Base-by-base conservation (phyloP, 2,797 vertebrate genomes). In the Petrocephalus schoutedeni region DNA sequence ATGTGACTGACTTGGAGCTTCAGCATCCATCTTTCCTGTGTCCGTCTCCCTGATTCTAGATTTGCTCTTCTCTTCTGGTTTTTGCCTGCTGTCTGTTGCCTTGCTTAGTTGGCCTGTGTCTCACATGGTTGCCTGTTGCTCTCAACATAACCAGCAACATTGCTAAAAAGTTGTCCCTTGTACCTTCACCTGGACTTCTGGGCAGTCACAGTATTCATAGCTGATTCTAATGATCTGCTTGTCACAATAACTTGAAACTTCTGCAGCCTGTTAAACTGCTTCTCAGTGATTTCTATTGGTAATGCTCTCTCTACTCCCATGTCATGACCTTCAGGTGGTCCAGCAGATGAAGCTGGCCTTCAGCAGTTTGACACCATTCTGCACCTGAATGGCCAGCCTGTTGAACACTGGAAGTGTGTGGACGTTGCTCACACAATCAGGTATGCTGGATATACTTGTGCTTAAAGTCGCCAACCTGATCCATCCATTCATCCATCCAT, bases 331-430 rank as follows among this genome's bases (percentile, higher is more conserved):
- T 8, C 86, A 99, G 98, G 97, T 9, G 96, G 98, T 49, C 97
- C 98, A 0, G 98, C 98, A 19, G 96, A 98, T 88, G 95, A 93
- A 89, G 96, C 97, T 0, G 98, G 97, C 6, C 95, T 99, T 57
- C 96, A 96, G 90, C 97, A 97, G 54, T 95, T 98, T 0, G 98
- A 99, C 92, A 97, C 96, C 0, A 92, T 99, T 85, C 93, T 98
- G 86, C 97, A 97, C 93, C 94, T 99, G 83, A 99, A 99, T 0
- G 97, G 97, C 90, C 95, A 96, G 91, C 96, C 97, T 0, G 98
- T 99, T 71, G 97, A 98, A 83, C 97, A 97, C 90, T 99, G 98
- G 97, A 98, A 97, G 88, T 98, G 98, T 16, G 97, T 96, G 7
- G 97, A 99, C 87, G 94, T 99, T 32, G 98, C 98, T 0, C 97